These are phyloP conservation scores for Lysiphlebus fabarum DNA, from an alignment of 1,140 invertebrate genomes.

Conservation along the genomic window DNA sequence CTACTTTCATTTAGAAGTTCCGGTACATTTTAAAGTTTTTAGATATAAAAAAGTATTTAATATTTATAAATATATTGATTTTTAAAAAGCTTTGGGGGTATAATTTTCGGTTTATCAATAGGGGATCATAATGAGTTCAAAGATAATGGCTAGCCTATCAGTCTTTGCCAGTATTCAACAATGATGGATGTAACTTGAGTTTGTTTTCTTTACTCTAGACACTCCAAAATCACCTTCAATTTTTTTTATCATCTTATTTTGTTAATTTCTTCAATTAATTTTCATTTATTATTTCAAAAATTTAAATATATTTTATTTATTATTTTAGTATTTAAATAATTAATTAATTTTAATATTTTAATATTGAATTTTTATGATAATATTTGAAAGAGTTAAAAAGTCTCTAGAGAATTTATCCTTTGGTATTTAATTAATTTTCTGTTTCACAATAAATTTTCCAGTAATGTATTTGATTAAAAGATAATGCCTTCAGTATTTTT, in stretches of 20 bases:
- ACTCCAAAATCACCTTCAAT: conserved; percentile 2
- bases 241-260: background rate
- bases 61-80: too few species aligned
- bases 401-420: conserved; percentile 51
- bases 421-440: conserved; percentile 56
- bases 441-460: conserved; percentile 53
- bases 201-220: conserved; percentile 44
- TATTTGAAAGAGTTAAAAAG: conserved; percentile 28
- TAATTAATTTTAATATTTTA: too few species aligned
- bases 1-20: too few species aligned
- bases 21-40: too few species aligned
- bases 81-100: conserved; percentile 25
- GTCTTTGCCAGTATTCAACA: conserved; percentile 47
- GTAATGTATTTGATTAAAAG: conserved; percentile 57
- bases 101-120: conserved; percentile 55
- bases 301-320: too few species aligned
- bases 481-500: conserved; percentile 50
- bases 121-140: conserved; percentile 54
- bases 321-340: too few species aligned
- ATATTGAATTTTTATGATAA: too few species aligned
- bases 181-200: conserved; percentile 51
- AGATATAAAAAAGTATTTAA: too few species aligned
- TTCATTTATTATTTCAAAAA: background rate
- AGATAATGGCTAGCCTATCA: conserved; percentile 53
- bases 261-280: too few species aligned